These are phyloP conservation scores for Scaptomyza hsui DNA, from an alignment of 1,140 invertebrate species.

Conservation along the genomic window DNA sequence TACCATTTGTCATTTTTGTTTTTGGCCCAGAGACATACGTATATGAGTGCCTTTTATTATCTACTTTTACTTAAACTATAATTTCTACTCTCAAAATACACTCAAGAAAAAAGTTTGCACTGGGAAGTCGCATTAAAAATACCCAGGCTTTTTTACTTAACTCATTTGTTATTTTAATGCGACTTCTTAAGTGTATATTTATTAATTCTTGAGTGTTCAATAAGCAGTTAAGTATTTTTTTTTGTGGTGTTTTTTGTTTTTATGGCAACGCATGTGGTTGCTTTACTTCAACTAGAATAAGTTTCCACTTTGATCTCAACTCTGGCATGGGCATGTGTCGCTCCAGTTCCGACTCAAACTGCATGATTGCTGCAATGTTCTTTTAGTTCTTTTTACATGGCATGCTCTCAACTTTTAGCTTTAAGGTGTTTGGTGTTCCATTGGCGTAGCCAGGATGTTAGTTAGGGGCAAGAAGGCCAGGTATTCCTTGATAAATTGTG, in stretches of 20 bases:
- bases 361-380: constrained; percentile 41
- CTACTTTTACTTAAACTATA: not conserved
- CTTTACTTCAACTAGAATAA: constrained; percentile 13
- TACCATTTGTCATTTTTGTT: constrained; percentile 40
- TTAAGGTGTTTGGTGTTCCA: constrained; percentile 18
- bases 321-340: constrained; percentile 43
- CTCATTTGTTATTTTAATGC: not conserved
- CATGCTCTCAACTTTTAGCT: constrained; percentile 52
- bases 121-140: not conserved
- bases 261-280: constrained; percentile 36
- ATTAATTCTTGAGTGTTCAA: not conserved
- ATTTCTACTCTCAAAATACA: not conserved
- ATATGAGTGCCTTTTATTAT: not conserved
- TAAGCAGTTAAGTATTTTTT: constrained; percentile 20
- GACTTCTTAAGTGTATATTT: not conserved
- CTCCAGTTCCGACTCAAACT: constrained; percentile 28
- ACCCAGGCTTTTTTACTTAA: not conserved
- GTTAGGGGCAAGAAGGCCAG: too few species aligned
- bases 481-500: not conserved
- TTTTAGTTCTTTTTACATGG: constrained; percentile 41
- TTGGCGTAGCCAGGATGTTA: not conserved
- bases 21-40: constrained; percentile 1
- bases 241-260: constrained; percentile 13
- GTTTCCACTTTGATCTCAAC: constrained; percentile 20
- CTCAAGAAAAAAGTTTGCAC: not conserved